phyloP scores from a whole-genome alignment of 1,140 invertebrate species.

The Orchesella cincta region DNA sequence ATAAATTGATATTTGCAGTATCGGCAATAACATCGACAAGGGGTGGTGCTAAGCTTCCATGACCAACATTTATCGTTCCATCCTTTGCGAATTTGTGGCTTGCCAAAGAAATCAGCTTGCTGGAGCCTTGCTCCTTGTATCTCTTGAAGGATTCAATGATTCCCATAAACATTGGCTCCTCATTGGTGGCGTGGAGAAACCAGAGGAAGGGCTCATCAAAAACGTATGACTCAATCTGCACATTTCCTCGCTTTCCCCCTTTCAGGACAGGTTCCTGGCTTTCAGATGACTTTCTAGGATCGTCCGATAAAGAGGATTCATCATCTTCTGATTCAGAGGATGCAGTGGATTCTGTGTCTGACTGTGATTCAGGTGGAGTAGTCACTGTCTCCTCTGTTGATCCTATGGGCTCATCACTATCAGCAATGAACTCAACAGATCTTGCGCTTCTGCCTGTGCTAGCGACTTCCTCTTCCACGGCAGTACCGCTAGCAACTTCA shows the following conservation, averaged over 20 bases:
- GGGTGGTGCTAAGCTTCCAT: not conserved
- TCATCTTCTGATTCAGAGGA: not conserved
- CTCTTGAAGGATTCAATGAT: constrained; percentile 35
- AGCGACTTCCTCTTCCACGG: not conserved
- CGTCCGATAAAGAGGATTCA: no score
- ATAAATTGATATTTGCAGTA: constrained; percentile 19
- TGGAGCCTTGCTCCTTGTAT: constrained; percentile 34
- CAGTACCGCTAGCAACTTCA: not conserved
- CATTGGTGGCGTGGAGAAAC: constrained; percentile 41
- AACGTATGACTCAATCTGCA: constrained; percentile 6
- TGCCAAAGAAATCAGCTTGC: constrained; percentile 3
- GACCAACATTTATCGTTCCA: not conserved
- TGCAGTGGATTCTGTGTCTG: not conserved
- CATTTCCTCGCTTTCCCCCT: not conserved
- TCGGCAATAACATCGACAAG: constrained; percentile 5
- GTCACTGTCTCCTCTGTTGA: not conserved
- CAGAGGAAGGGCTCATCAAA: constrained; percentile 41
- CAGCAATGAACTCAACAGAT: not conserved
- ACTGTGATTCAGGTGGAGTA: not conserved
- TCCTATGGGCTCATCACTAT: not conserved
- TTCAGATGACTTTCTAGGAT: not conserved
- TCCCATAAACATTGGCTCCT: constrained; percentile 44
- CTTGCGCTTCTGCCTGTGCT: not conserved
- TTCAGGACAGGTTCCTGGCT: not conserved
- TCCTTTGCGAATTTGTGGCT: not conserved